A percentile compares a stretch with the other conserved stretches of the same genome.
phyloP scores from a whole-genome alignment of 2,797 vertebrate species.

The Macropodus opercularis region DNA sequence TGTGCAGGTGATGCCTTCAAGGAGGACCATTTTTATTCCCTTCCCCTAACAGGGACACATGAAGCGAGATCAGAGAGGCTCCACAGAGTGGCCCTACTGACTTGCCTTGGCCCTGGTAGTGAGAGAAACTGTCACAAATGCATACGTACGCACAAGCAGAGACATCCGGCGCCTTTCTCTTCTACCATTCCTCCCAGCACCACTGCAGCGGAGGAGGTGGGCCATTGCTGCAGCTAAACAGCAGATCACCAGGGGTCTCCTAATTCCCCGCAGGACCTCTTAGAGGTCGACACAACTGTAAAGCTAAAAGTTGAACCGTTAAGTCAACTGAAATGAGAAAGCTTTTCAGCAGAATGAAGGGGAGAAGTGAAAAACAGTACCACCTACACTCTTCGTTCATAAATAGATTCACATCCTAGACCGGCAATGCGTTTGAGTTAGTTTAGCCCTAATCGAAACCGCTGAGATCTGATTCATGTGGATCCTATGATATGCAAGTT shows the following conservation, averaged over 20 bases:
- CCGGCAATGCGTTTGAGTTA: constrained; percentile 70
- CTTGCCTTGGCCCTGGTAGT: constrained; percentile 23
- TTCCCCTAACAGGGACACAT: constrained; percentile 25
- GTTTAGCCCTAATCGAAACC: constrained; percentile 75
- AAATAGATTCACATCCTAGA: constrained; percentile 76
- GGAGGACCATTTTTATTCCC: constrained; percentile 40
- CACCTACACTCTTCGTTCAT: constrained; percentile 79
- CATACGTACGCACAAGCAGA: constrained; percentile 21
- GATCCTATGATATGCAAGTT: constrained; percentile 74
- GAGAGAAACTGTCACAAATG: constrained; percentile 32
- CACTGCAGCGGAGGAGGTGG: constrained; percentile 64
- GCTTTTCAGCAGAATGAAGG: constrained; percentile 66
- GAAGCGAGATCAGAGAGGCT: constrained; percentile 46
- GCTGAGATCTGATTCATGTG: constrained; percentile 78
- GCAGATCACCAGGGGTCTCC: constrained; percentile 69
- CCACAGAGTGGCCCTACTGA: constrained; percentile 36
- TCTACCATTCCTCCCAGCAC: constrained; percentile 58
- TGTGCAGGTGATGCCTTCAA: constrained; percentile 39
- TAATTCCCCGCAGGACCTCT: constrained; percentile 70
- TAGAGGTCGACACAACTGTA: constrained; percentile 73
- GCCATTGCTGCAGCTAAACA: constrained; percentile 71
- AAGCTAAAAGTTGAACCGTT: constrained; percentile 76
- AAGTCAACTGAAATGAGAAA: constrained; percentile 78
- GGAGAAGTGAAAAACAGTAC: constrained; percentile 72
- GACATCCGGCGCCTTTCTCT: constrained; percentile 51